Evolutionary conservation across 2,888 invertebrate genomes (phyloP).

Genomic region (Lampropteryx suffumata): DNA sequence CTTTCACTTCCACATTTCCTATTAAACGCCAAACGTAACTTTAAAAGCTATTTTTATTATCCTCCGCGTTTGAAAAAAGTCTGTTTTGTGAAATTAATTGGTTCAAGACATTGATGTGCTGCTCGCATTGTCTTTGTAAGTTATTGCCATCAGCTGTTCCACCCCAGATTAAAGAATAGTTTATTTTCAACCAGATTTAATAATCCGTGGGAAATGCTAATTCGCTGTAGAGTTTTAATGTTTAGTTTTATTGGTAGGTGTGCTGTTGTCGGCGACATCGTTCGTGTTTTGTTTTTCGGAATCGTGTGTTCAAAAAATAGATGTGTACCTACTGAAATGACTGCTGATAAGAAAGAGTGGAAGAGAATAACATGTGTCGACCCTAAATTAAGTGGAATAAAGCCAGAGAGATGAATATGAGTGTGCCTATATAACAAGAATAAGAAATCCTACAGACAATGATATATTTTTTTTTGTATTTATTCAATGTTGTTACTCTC

Average conservation of each 20-base stretch:
- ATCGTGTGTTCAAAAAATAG: no score
- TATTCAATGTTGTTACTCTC: no score
- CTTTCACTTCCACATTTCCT: no score
- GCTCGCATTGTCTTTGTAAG: slow-evolving; percentile 46
- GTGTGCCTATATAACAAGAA: no score
- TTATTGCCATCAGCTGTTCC: slow-evolving; percentile 58
- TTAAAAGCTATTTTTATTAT: slow-evolving; percentile 45
- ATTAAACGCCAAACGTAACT: slow-evolving; percentile 35
- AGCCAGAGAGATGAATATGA: no score
- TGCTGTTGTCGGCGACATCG: slow-evolving; percentile 5
- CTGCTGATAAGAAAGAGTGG: no score
- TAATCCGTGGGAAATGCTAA: slow-evolving; percentile 37
- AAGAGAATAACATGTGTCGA: no score
- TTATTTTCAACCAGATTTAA: slow-evolving; percentile 29
- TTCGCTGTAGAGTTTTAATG: slow-evolving; percentile 36
- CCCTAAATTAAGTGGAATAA: no score
- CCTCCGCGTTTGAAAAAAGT: slow-evolving; percentile 6
- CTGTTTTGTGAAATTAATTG: slow-evolving; percentile 50
- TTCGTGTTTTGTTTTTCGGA: slow-evolving; percentile 1
- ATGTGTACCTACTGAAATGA: no score
- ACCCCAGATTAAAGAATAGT: slow-evolving; percentile 4
- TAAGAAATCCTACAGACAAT: no score
- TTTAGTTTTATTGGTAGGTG: slow-evolving; percentile 23
- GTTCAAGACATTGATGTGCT: slow-evolving; percentile 43
- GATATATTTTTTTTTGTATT: no score